Conservation (phyloP, 1,140 invertebrate genomes). For the Tetramorium simillimum region DNA sequence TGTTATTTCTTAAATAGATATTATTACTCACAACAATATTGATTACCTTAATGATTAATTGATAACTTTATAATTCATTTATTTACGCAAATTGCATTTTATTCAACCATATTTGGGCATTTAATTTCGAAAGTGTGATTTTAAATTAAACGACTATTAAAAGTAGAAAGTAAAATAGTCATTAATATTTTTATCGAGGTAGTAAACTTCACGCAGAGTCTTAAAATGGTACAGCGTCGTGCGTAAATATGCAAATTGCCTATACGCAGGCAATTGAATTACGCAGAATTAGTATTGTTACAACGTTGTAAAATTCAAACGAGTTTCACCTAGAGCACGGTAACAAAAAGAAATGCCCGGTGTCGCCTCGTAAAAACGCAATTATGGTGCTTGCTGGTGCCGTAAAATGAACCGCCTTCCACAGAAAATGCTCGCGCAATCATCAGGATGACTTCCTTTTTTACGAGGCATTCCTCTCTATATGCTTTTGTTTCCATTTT, state of each 20-base stretch:
- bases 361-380: conserved; percentile 59
- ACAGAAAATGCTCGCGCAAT: conserved; percentile 16
- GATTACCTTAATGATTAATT: background rate
- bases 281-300: conserved; percentile 11
- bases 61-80: background rate
- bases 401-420: conserved; percentile 44
- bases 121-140: background rate
- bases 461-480: background rate
- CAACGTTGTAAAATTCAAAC: conserved; percentile 44
- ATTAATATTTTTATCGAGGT: conserved; percentile 21
- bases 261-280: conserved; percentile 5
- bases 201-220: background rate
- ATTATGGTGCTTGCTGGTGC: conserved; percentile 12
- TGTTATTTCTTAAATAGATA: background rate
- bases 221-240: conserved; percentile 21
- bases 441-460: background rate
- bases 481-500: background rate
- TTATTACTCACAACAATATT: background rate
- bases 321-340: background rate
- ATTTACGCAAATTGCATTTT: background rate
- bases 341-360: conserved; percentile 37
- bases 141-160: background rate
- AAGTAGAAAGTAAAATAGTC: background rate
- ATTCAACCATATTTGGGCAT: background rate
- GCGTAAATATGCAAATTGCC: background rate